phyloP scores from a whole-genome alignment of 1,140 invertebrate species.

The Manduca sexta region DNA sequence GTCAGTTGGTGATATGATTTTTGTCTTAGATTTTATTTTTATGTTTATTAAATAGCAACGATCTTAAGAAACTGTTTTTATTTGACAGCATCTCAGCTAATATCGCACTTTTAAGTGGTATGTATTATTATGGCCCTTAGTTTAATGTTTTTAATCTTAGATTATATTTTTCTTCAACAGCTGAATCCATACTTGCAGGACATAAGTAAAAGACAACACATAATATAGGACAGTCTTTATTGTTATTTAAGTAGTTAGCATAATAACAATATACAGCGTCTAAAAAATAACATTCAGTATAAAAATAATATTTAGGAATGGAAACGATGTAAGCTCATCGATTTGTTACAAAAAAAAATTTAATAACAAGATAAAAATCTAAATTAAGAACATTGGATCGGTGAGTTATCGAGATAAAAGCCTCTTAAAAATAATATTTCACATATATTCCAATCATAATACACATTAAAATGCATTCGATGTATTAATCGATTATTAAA shows the following conservation, averaged over 20 bases:
- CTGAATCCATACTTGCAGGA: background rate
- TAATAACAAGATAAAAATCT: slow-evolving; percentile 27
- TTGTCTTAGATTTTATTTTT: too few relatives aligned
- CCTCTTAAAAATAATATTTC: slow-evolving; percentile 34
- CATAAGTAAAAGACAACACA: slow-evolving; percentile 8
- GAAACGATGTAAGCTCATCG: slow-evolving; percentile 15
- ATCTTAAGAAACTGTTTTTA: background rate
- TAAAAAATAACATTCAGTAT: slow-evolving; percentile 24
- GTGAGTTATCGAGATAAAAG: slow-evolving; percentile 52
- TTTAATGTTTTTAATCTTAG: too few relatives aligned
- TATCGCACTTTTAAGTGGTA: too few relatives aligned
- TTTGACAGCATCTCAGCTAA: too few relatives aligned
- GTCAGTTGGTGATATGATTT: too few relatives aligned
- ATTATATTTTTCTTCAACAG: too few relatives aligned
- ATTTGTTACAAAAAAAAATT: slow-evolving; percentile 29
- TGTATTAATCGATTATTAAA: background rate
- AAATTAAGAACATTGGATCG: slow-evolving; percentile 27
- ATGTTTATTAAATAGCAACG: background rate
- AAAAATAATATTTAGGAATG: slow-evolving; percentile 23
- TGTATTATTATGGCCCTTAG: too few relatives aligned
- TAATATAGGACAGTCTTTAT: slow-evolving; percentile 58
- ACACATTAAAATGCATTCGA: background rate
- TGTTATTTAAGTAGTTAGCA: slow-evolving; percentile 45
- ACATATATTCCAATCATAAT: too few relatives aligned
- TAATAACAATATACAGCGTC: slow-evolving; percentile 45